Conservation (phyloP, 2,113 vertebrate species). For the Bufo bufo region DNA sequence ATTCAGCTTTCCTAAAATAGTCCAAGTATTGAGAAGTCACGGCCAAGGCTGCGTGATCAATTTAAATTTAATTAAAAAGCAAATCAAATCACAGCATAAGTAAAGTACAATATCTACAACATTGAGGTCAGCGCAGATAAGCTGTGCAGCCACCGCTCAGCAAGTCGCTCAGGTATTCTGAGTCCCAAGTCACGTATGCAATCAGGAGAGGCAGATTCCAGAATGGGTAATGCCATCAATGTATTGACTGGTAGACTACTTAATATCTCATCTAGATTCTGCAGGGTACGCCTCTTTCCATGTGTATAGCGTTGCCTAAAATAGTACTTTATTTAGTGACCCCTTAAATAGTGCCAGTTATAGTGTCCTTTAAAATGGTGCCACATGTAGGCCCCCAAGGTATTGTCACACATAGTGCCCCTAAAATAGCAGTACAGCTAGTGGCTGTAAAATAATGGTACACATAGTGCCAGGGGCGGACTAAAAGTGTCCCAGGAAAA, state of each 20-base stretch:
- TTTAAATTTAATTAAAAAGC: conserved; percentile 71
- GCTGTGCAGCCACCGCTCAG: not conserved
- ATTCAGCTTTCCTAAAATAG: conserved; percentile 64
- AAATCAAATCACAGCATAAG: conserved; percentile 64
- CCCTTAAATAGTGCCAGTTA: not conserved
- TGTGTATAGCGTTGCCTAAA: not conserved
- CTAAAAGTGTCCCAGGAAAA: too few species aligned
- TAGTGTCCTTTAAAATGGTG: not conserved
- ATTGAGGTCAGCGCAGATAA: conserved; percentile 25
- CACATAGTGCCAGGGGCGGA: too few species aligned
- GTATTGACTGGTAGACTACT: conserved; percentile 9
- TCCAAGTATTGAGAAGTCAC: conserved; percentile 64
- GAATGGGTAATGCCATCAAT: not conserved
- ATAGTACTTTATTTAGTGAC: not conserved
- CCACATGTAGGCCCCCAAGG: not conserved
- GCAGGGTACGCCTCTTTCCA: not conserved
- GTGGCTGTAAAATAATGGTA: too few species aligned
- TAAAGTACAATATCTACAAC: conserved; percentile 59
- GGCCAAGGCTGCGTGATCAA: conserved; percentile 63
- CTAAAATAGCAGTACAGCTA: not conserved
- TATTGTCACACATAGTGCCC: not conserved
- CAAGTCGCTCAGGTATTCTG: not conserved
- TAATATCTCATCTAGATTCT: not conserved
- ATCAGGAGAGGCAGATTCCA: too few species aligned
- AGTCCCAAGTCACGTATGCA: not conserved